Percentiles rank a stretch among this genome's conserved stretches.
Conservation (phyloP, 2,888 invertebrate genomes). For the Acanthoscelides obtectus region DNA sequence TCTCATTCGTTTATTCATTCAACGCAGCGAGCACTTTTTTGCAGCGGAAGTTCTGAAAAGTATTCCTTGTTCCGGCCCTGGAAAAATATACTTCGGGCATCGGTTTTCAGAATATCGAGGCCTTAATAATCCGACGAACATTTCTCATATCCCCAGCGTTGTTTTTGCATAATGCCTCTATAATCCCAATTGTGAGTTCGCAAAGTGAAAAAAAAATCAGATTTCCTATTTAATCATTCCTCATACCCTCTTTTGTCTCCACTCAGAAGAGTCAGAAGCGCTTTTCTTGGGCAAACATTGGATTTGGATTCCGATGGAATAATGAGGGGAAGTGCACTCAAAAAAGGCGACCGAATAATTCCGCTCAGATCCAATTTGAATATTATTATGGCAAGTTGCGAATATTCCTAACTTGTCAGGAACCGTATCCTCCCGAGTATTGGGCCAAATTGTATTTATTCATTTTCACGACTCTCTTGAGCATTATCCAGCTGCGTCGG, state of each 20-base stretch:
- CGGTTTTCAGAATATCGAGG: background rate
- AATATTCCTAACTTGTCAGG: background rate
- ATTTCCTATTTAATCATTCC: background rate
- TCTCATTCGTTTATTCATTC: too few relatives aligned
- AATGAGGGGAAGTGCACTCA: background rate
- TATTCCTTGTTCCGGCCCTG: too few relatives aligned
- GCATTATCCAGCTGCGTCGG: background rate
- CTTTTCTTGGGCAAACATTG: background rate
- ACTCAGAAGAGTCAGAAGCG: background rate
- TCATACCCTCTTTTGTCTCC: background rate
- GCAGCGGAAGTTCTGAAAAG: too few relatives aligned
- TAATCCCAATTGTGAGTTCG: background rate
- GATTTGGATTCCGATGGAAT: background rate
- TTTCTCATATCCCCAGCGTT: background rate
- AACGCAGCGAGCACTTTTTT: too few relatives aligned
- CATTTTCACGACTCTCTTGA: background rate
- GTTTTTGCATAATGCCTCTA: background rate
- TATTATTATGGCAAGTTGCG: background rate
- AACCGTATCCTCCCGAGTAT: background rate
- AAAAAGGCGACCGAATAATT: background rate
- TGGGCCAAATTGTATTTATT: background rate
- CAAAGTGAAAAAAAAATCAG: background rate
- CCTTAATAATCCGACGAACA: background rate
- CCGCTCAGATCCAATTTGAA: background rate
- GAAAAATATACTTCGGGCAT: background rate